Percentiles rank a stretch among this genome's conserved stretches.
phyloP scores from a whole-genome alignment of 2,888 invertebrate genomes.

The Chouioia cunea region DNA sequence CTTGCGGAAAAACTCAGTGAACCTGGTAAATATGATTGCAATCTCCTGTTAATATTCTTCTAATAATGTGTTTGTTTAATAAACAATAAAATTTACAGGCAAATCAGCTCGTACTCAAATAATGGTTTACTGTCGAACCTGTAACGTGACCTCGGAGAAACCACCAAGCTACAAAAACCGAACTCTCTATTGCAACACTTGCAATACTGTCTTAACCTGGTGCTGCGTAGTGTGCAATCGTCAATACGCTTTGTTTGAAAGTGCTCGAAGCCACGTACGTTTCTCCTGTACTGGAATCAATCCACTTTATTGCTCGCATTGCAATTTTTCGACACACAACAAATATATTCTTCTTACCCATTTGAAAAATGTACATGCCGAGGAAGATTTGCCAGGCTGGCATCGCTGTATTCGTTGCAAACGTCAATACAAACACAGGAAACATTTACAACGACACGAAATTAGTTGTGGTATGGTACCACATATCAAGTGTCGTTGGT shows the following conservation, averaged over 20 bases:
- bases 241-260: background rate
- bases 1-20: too few relatives aligned
- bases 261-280: constrained; percentile 26
- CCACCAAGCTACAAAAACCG: constrained; percentile 6
- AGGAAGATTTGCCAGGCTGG: background rate
- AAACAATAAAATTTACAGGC: too few relatives aligned
- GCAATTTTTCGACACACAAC: constrained; percentile 10
- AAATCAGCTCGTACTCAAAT: too few relatives aligned
- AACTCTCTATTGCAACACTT: background rate
- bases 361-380: constrained; percentile 30
- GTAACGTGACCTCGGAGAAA: background rate
- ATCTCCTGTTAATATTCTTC: too few relatives aligned
- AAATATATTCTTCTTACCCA: constrained; percentile 12
- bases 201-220: background rate
- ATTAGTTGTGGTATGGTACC: constrained; percentile 55
- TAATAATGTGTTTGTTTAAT: too few relatives aligned
- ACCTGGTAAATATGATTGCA: too few relatives aligned
- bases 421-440: constrained; percentile 64
- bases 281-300: background rate
- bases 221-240: constrained; percentile 25
- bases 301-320: constrained; percentile 8
- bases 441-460: constrained; percentile 67
- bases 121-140: too few relatives aligned
- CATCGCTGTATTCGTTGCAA: constrained; percentile 63
- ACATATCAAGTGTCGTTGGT: constrained; percentile 56